phyloP scores from a whole-genome alignment of 2,113 vertebrate species.

The Cyanoderma ruficeps region DNA sequence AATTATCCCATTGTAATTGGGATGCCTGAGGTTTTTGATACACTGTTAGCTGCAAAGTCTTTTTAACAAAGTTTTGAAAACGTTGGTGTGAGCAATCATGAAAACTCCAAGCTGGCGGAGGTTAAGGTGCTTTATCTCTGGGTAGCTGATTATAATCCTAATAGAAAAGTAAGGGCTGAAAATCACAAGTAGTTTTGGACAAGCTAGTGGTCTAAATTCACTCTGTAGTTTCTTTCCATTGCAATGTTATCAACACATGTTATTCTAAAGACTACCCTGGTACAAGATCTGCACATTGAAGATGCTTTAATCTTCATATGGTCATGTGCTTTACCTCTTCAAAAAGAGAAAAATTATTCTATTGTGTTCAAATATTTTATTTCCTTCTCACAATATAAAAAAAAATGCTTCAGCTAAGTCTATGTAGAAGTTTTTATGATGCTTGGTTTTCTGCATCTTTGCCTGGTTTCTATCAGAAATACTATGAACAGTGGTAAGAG shows the following conservation, averaged over 20 bases:
- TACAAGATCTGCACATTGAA: background rate
- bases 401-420: background rate
- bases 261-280: background rate
- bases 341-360: background rate
- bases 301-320: background rate
- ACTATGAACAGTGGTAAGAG: background rate
- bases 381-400: background rate
- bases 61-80: background rate
- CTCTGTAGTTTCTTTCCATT: background rate
- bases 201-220: background rate
- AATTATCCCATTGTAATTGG: conserved; percentile 4
- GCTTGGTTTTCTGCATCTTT: background rate
- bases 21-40: background rate
- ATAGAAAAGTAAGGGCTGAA: background rate
- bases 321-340: background rate
- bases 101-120: background rate
- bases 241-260: background rate
- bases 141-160: background rate
- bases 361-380: background rate
- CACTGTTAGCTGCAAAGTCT: background rate
- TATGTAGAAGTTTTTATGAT: background rate
- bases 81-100: background rate
- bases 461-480: background rate
- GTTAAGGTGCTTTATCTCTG: background rate
- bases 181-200: background rate